Evolutionary conservation across 2,113 vertebrate species (phyloP), one percentile per base, ranked within the genome.

Genomic region (Tonatia bakeri): DNA sequence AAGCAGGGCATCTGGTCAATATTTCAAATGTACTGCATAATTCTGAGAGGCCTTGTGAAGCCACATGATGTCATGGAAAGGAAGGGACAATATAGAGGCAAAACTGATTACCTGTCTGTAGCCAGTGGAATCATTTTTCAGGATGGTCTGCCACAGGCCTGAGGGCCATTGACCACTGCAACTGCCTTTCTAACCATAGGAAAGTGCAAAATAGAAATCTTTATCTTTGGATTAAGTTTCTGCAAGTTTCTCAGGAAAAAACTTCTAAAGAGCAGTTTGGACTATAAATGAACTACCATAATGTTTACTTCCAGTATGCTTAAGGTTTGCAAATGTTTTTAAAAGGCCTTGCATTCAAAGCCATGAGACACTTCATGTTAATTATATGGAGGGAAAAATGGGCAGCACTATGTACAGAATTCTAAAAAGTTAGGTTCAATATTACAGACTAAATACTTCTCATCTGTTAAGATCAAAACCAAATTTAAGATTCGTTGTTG

Each of bases 301-400:
- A 45, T 56, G 45, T 81, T 70, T 50, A 69, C 43, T 56, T 28
- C 24, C 7, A 85, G 33, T 84, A 81, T 54, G 80, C 59, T 72
- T 54, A 43, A 56, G 31, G 52, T 81, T 85, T 73, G 38, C 4
- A 81, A 90, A 90, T 56, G 69, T 82, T 88, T 87, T 91, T 90
- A 45, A 93, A 90, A 95, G 24, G 36, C 22, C 38, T 92, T 64
- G 52, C 11, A 92, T 77, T 96, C 65, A 95, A 76, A 96, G 38
- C 7, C 15, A 69, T 50, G 31, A 90, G 72, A 93, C 0, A 33
- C 6, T 65, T 4, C 38, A 11, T 70, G 36, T 83, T 87, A 79
- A 50, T 75, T 65, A 59, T 7, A 61, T 40, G 17, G 40, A 81
- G 15, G n/a, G 50, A 43, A 77, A 86, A 85, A 88, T 61, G 40